Conservation (phyloP, 2,113 vertebrate genomes). For the Conger conger region DNA sequence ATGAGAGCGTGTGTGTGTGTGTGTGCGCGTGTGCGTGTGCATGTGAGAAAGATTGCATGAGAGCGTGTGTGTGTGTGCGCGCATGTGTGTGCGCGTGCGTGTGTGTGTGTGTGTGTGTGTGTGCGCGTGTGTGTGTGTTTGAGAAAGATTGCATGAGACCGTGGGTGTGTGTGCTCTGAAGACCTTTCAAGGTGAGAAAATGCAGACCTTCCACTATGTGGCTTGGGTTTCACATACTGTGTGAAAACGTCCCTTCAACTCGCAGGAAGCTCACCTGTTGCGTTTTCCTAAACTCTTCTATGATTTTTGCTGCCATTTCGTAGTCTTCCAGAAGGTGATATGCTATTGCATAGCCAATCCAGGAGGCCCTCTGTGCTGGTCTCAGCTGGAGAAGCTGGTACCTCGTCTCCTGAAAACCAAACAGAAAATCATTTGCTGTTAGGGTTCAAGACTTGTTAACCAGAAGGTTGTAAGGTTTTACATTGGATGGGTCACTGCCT, state of each 20-base stretch:
- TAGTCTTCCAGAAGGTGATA: slow-evolving; percentile 98
- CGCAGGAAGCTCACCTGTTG: slow-evolving; percentile 78
- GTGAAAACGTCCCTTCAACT: too few relatives aligned
- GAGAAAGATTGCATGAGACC: too few relatives aligned
- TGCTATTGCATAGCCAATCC: slow-evolving; percentile 98
- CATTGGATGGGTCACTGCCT: not conserved
- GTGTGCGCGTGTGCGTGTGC: too few relatives aligned
- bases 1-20: too few relatives aligned
- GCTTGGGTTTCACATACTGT: not conserved
- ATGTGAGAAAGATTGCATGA: too few relatives aligned
- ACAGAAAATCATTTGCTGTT: not conserved
- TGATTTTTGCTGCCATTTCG: slow-evolving; percentile 97
- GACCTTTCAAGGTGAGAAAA: not conserved
- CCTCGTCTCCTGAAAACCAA: slow-evolving; percentile 83
- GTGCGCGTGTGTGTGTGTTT: too few relatives aligned
- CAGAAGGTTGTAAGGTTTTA: not conserved
- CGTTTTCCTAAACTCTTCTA: slow-evolving; percentile 98
- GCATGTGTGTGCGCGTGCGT: too few relatives aligned
- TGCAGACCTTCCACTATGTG: not conserved
- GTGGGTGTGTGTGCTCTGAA: not conserved
- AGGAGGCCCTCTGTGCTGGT: slow-evolving; percentile 93
- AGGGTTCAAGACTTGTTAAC: not conserved
- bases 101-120: too few relatives aligned
- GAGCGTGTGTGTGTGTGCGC: too few relatives aligned
- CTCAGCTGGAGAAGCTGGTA: slow-evolving; percentile 94